Conservation (phyloP, 2,113 vertebrate genomes). For the Ochotona princeps region DNA sequence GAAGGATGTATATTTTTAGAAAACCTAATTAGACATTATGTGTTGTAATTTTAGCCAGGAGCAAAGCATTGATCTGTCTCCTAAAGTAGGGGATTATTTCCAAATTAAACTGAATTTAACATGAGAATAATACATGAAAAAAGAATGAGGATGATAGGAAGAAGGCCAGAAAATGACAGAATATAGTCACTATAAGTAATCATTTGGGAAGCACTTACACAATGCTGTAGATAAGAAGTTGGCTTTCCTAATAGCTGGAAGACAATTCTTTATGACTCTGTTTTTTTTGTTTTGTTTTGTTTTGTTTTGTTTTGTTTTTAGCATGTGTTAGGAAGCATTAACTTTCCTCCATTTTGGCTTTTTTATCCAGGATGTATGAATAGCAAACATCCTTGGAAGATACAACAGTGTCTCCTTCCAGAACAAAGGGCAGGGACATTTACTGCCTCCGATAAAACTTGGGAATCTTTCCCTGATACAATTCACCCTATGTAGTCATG, state of each 20-base stretch:
- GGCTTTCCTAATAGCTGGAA: neutral
- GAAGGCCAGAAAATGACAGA: neutral
- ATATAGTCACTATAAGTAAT: neutral
- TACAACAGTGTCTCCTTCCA: neutral
- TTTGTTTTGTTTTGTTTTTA: no score
- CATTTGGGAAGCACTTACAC: neutral
- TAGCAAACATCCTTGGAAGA: neutral
- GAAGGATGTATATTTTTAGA: constrained; percentile 1
- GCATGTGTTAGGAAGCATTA: neutral
- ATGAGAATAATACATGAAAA: neutral
- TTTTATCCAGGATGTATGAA: neutral
- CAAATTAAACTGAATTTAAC: constrained; percentile 36
- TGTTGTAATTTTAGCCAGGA: constrained; percentile 21
- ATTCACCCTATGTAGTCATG: neutral
- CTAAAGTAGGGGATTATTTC: constrained; percentile 30
- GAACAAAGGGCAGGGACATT: neutral
- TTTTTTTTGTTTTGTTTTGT: no score
- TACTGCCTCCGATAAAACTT: neutral
- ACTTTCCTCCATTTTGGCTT: neutral
- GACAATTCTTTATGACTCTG: neutral
- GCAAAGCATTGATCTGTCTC: constrained; percentile 8
- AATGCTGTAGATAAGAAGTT: neutral
- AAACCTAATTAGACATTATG: neutral
- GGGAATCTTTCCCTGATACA: neutral
- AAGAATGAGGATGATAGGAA: neutral